Evolutionary conservation across 2,888 invertebrate genomes (phyloP).

Genomic region (Thelaira solivaga): DNA sequence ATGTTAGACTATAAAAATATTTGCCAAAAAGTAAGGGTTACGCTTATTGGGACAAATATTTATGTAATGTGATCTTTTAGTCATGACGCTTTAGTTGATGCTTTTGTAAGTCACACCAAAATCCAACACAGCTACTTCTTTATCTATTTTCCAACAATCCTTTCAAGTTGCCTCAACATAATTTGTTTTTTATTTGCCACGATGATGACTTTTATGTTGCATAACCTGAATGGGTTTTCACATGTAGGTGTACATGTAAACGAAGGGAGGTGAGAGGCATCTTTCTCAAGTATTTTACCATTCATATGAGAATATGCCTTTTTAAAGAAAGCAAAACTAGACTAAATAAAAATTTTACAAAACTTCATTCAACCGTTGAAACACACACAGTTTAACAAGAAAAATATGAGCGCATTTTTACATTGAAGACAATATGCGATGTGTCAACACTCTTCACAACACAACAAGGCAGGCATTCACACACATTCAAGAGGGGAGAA

Average conservation of each 20-base stretch:
- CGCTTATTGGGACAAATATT: no score
- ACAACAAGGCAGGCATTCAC: neutral
- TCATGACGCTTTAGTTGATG: no score
- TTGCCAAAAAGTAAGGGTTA: no score
- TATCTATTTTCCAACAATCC: neutral
- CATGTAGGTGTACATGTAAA: neutral
- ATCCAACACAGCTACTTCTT: neutral
- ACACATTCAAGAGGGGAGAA: neutral
- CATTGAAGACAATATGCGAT: slow-evolving; percentile 37
- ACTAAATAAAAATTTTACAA: slow-evolving; percentile 34
- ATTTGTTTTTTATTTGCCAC: neutral
- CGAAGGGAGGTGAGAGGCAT: no score
- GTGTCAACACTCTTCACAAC: slow-evolving; percentile 31
- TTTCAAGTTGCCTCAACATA: neutral
- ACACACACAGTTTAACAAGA: slow-evolving; percentile 1
- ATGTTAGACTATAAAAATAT: no score
- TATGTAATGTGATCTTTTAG: no score
- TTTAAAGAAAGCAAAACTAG: slow-evolving; percentile 54
- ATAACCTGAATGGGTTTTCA: slow-evolving; percentile 29
- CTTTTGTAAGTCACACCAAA: neutral
- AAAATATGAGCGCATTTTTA: slow-evolving; percentile 16
- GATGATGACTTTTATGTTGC: slow-evolving; percentile 41
- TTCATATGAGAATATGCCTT: slow-evolving; percentile 49
- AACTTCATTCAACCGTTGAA: neutral
- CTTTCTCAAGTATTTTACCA: slow-evolving; percentile 20